Evolutionary conservation across 2,113 vertebrate species (phyloP), one percentile per base, ranked within the genome.

Genomic region (Rhabdornis inornatus): DNA sequence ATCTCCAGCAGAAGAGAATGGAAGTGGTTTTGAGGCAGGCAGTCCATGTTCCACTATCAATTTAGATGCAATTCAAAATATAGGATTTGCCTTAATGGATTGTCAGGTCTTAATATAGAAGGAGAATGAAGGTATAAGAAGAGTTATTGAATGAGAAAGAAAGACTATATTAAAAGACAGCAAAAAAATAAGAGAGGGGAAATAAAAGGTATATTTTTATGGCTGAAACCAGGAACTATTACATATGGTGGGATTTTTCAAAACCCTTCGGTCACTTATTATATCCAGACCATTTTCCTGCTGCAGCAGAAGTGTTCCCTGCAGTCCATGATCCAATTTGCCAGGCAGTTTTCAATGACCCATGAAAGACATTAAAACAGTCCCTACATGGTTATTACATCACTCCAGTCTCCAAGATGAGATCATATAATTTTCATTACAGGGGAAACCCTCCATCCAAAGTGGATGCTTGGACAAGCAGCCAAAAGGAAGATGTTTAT

Each of bases 71-170:
- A 88, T 95, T 93, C 5, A 2, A 93, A 97, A 89, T 63, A 81
- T 4, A 88, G 86, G 93, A 92, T 96, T 96, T 95, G 72, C 68
- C 47, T 93, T 95, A 94, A 94, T 95, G 79, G 85, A 81, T 83
- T 84, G 84, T 68, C 88, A 75, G 44, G 56, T 84, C 85, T 90
- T 96, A 95, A 92, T 71, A 83, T 1, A 71, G 68, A 77, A n/a
- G 40, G 72, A 70, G 75, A 94, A 94, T 24, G 31, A 92, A 83
- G 52, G 37, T 49, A 39, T 74, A 33, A 88, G 85, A 60, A 85
- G 66, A 57, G 81, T 71, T 96, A 89, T 76, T 94, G 89, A 76
- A 79, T 72, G 45, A 64, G 40, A 56, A 82, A 44, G 56, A 82
- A 80, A 70, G 22, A n/a, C 42, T 88, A 3, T 86, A 80, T 86